Percentiles rank a stretch among this genome's conserved stretches.
These are phyloP conservation scores for Allolobophora icterica DNA, from an alignment of 2,888 invertebrate genomes.

Conservation along the genomic window DNA sequence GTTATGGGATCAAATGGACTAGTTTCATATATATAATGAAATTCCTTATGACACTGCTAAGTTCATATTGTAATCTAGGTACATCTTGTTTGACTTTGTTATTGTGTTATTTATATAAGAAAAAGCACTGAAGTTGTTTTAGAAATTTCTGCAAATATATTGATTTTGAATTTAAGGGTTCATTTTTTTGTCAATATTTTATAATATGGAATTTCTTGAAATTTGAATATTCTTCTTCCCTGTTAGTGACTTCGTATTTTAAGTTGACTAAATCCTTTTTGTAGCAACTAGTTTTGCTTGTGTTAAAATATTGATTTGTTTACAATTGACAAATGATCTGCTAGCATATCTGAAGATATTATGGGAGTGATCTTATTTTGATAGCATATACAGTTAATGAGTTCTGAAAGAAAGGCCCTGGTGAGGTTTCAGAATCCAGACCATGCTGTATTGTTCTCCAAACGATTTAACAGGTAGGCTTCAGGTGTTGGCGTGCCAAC, in stretches of 20 bases:
- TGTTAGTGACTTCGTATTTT: not conserved
- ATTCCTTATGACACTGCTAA: too few species aligned
- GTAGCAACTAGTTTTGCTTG: not conserved
- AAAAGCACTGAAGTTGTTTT: not conserved
- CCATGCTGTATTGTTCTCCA: conserved; percentile 24
- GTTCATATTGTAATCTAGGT: too few species aligned
- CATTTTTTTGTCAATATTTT: not conserved
- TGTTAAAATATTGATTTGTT: not conserved
- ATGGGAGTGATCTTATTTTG: not conserved
- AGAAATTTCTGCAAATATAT: not conserved
- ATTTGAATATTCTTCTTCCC: not conserved
- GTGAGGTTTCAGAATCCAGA: conserved; percentile 27
- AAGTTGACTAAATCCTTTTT: not conserved
- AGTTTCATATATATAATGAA: too few species aligned
- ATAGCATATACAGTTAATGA: conserved; percentile 25
- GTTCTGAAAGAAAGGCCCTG: conserved; percentile 23
- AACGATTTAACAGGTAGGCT: conserved; percentile 26
- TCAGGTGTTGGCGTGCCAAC: not conserved
- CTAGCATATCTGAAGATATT: not conserved
- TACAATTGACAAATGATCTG: not conserved
- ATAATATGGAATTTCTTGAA: not conserved
- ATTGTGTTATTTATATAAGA: not conserved
- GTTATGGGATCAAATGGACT: too few species aligned
- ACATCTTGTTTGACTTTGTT: not conserved
- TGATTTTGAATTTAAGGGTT: not conserved